Evolutionary conservation across 2,113 vertebrate genomes (phyloP).

Genomic region (Tonatia bakeri): DNA sequence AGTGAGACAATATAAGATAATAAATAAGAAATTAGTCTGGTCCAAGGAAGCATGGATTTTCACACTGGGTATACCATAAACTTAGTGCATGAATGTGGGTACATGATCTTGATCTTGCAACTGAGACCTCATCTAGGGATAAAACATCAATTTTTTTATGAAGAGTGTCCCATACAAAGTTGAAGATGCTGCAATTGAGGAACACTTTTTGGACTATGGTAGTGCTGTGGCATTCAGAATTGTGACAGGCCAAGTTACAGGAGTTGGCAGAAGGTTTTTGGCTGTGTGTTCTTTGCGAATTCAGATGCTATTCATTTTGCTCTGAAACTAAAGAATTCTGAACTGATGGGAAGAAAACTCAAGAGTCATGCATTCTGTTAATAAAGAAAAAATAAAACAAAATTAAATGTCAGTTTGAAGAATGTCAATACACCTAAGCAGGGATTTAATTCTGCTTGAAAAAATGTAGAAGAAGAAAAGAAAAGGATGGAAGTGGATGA

Average conservation of each 20-base stretch:
- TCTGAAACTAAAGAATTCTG: constrained; percentile 84
- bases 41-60: background rate
- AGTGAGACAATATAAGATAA: background rate
- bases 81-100: background rate
- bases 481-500: constrained; percentile 48
- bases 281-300: constrained; percentile 90
- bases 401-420: background rate
- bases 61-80: background rate
- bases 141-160: background rate
- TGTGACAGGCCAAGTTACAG: constrained; percentile 85
- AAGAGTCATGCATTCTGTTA: constrained; percentile 83
- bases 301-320: constrained; percentile 88
- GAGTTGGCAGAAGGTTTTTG: constrained; percentile 89
- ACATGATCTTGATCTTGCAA: background rate
- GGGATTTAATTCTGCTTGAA: background rate
- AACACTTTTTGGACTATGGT: constrained; percentile 87
- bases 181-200: constrained; percentile 78
- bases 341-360: constrained; percentile 85
- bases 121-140: background rate
- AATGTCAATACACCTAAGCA: constrained; percentile 30
- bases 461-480: constrained; percentile 66
- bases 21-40: background rate
- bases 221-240: constrained; percentile 83
- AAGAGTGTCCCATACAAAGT: constrained; percentile 62
- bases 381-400: constrained; percentile 76